These are phyloP conservation scores for Hemistola chrysoprasaria DNA, from an alignment of 2,888 invertebrate genomes.

Conservation along the genomic window DNA sequence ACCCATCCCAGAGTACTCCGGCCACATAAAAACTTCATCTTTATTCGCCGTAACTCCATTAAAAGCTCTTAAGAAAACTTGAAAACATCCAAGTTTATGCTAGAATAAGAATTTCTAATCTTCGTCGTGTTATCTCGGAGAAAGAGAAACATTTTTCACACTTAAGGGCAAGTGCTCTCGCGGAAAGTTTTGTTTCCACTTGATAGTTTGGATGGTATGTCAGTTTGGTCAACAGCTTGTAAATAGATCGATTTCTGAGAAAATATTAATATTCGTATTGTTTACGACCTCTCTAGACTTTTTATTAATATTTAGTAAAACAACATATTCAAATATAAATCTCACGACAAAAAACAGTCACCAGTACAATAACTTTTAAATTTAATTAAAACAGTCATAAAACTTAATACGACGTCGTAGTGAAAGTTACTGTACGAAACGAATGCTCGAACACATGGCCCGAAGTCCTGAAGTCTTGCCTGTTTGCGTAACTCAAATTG, in stretches of 20 bases:
- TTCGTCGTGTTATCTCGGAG: constrained; percentile 9
- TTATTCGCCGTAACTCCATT: constrained; percentile 18
- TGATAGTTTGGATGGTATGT: no score
- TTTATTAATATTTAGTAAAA: no score
- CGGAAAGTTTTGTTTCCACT: constrained; percentile 2
- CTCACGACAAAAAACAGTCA: no score
- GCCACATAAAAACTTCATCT: constrained; percentile 19
- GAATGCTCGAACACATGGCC: background rate
- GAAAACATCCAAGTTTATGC: constrained; percentile 21
- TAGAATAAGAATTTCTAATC: constrained; percentile 21
- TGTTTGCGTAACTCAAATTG: constrained; percentile 42
- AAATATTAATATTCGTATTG: no score
- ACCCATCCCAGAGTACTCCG: constrained; percentile 4
- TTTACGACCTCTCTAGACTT: no score
- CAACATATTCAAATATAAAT: no score
- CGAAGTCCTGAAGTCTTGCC: constrained; percentile 21
- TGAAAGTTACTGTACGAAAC: no score
- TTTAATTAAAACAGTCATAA: background rate
- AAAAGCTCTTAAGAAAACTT: constrained; percentile 22
- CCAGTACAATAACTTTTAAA: no score
- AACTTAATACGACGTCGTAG: background rate
- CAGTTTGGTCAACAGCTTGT: no score
- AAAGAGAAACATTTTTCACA: constrained; percentile 15
- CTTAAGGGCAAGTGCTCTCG: constrained; percentile 8
- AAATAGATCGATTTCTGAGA: no score